Evolutionary conservation across 1,140 invertebrate species (phyloP), one percentile per base, ranked within the genome.

Genomic region (Drosophila nebulosa): DNA sequence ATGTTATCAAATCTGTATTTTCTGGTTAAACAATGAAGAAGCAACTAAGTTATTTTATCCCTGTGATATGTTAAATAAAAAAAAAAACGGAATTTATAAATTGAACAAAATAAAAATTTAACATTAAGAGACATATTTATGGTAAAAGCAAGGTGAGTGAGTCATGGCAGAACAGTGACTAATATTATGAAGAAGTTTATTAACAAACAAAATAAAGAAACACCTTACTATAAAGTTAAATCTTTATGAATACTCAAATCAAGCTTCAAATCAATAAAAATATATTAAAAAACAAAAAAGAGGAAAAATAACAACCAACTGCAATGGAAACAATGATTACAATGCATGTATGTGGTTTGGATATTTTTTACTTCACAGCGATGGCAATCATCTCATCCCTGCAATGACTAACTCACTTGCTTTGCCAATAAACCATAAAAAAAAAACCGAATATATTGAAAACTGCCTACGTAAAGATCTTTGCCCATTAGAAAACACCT

Each of bases 61-160:
- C 88, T 90, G 88, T 90, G 88, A 90, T 90, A 90, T 90, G 88
- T 90, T 81, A 78, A 90, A 90, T 90, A 90, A 90, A 90, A 62
- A 78, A 18, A 46, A 46, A 46, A 21, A 46, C 16, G 16, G 67
- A 75, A 75, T 78, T 78, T 51, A n/a, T n/a, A 71, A 76, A 63
- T 60, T 69, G 56, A 66, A 56, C 66, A 39, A 59, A 64, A 67
- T 9, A 24, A 35, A 16, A 36, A 36, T 7, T 12, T 18, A 10
- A 52, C 22, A 24, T 26, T 52, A 6, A 30, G 16, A 16, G 10
- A 9, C 2, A 32, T 4, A 16, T 12, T 55, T 32, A n/a, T 53
- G 4, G 14, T 32, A n/a, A 18, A 16, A 52, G 4, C n/a, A 53
- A 53, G 24, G 51, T 53, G 51, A 53, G 51, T 53, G 51, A 53